Evolutionary conservation across 2,797 vertebrate genomes (phyloP).

Genomic region (Sarcophilus harrisii): DNA sequence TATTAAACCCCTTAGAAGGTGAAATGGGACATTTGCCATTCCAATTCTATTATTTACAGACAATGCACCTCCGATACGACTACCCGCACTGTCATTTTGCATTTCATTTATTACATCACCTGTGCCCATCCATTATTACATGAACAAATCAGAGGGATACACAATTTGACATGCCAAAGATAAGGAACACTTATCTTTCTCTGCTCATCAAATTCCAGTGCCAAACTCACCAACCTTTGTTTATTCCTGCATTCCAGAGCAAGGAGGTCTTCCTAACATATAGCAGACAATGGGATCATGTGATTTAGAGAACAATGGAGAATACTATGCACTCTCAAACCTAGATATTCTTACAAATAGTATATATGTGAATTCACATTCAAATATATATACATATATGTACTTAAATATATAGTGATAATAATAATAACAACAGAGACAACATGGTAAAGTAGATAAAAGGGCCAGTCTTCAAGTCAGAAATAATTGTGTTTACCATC

Average conservation of each 20-base stretch:
- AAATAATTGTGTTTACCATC: neutral
- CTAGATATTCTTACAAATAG: rapidly evolving
- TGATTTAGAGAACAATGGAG: neutral
- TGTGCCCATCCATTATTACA: neutral
- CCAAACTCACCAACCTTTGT: neutral
- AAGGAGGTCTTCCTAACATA: neutral
- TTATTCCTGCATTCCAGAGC: neutral
- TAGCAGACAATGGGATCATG: neutral
- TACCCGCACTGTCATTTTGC: neutral
- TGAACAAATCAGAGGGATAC: neutral
- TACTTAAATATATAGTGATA: neutral
- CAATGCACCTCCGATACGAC: neutral
- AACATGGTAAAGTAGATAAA: neutral
- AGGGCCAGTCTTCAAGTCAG: neutral
- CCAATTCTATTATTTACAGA: neutral
- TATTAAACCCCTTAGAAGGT: neutral
- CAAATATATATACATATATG: too few relatives aligned
- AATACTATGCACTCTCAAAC: neutral
- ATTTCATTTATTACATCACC: neutral
- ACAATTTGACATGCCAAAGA: neutral
- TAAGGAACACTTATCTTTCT: neutral
- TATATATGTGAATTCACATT: neutral
- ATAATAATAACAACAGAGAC: neutral
- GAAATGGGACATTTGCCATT: neutral
- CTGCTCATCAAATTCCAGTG: neutral